Percentiles rank a stretch among this genome's conserved stretches.
phyloP scores from a whole-genome alignment of 2,113 vertebrate genomes.

The Baryphthengus martii region DNA sequence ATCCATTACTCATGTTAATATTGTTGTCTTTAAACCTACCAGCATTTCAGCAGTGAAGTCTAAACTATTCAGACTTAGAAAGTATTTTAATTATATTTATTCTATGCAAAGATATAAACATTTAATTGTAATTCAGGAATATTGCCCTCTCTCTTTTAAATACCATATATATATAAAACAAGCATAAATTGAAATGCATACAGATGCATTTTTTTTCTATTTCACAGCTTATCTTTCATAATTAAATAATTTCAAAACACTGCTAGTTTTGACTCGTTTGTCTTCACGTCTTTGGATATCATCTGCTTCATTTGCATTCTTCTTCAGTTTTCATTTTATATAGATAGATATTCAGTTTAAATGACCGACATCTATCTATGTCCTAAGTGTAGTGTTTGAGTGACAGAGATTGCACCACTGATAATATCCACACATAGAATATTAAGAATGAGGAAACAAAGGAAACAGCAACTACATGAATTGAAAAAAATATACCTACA shows the following conservation, averaged over 20 bases:
- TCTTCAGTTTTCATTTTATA: slow-evolving; percentile 42
- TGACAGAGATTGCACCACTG: background rate
- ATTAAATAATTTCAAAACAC: slow-evolving; percentile 25
- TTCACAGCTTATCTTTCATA: background rate
- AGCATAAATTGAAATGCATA: background rate
- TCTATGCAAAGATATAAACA: slow-evolving; percentile 21
- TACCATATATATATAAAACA: background rate
- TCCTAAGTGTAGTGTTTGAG: background rate
- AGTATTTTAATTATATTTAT: slow-evolving; percentile 34
- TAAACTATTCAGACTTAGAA: slow-evolving; percentile 41
- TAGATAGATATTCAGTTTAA: slow-evolving; percentile 37
- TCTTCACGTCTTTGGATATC: slow-evolving; percentile 9
- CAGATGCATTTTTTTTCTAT: background rate
- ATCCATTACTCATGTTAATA: slow-evolving; percentile 46
- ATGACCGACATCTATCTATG: slow-evolving; percentile 41
- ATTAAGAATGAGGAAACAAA: background rate
- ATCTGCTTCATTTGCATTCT: slow-evolving; percentile 37
- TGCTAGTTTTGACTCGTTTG: slow-evolving; percentile 1
- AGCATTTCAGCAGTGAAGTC: background rate
- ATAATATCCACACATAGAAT: slow-evolving; percentile 18
- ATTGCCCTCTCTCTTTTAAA: background rate
- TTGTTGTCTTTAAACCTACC: slow-evolving; percentile 24
- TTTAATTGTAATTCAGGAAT: background rate
- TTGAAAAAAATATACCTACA: background rate
- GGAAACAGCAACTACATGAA: background rate